Base-by-base conservation (phyloP, 2,797 vertebrate genomes). In the Oryzias dopingdopingensis region DNA sequence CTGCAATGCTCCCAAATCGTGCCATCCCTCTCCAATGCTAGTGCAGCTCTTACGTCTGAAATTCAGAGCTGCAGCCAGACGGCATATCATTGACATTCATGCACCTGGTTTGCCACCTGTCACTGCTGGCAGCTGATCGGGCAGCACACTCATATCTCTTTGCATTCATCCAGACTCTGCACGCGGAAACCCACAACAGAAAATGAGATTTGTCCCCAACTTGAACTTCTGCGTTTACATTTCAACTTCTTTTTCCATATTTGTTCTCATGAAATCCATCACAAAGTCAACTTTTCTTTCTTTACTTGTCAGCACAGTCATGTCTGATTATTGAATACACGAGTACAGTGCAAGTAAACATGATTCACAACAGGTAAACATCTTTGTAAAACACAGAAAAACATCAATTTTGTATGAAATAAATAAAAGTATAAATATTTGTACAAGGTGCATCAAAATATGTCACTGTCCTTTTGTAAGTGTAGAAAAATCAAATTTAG, bases 51-150 rank as follows among this genome's bases (percentile, higher is more conserved):
- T 45, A 32, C 20, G 37, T 18, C 20, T 69, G 53, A n/a, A 51
- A 40, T 62, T 60, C 49, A 40, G 20, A 56, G 46, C 40, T 44
- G 54, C 42, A 55, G 58, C 24, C 51, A 42, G 46, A 61, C 47
- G 67, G 64, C 52, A 74, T 65, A 49, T 70, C 64, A 56, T 42
- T 73, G 66, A 64, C 67, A 61, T 75, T 75, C 66, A 61, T 32
- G 67, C 80, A 84, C 76, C 82, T 83, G 65, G 65, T 53, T 53
- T 1, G 2, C 70, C 79, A 85, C 65, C 82, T 77, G 81, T 71
- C 79, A 52, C 63, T 49, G 66, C 64, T 67, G 74, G 55, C 56
- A 73, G 50, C 55, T 13, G 18, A 59, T 43, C 18, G 4, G 14
- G 59, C 43, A 14, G 42, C 57, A 16, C 51, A 45, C 59, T 40